Conservation (phyloP, 2,797 vertebrate species). For the Mus caroli region DNA sequence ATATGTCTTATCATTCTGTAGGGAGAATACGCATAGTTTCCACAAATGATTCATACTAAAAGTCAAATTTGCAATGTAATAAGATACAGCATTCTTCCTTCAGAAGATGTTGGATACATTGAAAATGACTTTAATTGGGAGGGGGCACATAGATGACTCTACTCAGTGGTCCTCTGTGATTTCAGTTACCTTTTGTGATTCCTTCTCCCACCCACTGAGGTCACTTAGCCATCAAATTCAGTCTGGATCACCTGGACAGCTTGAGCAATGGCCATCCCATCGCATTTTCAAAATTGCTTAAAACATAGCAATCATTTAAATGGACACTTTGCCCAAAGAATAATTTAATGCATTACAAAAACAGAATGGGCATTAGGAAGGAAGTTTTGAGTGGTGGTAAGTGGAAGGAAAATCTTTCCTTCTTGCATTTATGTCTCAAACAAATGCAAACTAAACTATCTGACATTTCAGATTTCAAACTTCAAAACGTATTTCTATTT, state of each 20-base stretch:
- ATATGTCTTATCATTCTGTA: neutral
- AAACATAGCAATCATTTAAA: constrained; percentile 79
- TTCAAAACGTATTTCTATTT: constrained; percentile 51
- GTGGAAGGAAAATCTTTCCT: constrained; percentile 49
- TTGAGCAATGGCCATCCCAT: constrained; percentile 36
- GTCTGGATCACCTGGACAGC: neutral
- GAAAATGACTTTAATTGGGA: constrained; percentile 27
- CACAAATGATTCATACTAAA: neutral
- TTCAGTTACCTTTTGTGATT: neutral
- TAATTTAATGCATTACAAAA: constrained; percentile 73
- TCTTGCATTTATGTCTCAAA: constrained; percentile 53
- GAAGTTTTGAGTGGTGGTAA: constrained; percentile 43
- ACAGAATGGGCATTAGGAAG: constrained; percentile 7
- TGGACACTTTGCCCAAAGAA: constrained; percentile 59
- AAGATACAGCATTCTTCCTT: neutral
- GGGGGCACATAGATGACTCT: neutral
- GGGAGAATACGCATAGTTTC: neutral
- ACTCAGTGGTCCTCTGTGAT: neutral
- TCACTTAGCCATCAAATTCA: constrained; percentile 58
- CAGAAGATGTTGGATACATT: neutral
- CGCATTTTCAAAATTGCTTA: constrained; percentile 75
- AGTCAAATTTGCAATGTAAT: neutral
- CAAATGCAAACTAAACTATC: constrained; percentile 56
- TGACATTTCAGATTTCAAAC: constrained; percentile 64
- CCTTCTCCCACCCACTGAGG: neutral